phyloP scores from a whole-genome alignment of 1,140 invertebrate genomes.

The Neodiprion virginianus region DNA sequence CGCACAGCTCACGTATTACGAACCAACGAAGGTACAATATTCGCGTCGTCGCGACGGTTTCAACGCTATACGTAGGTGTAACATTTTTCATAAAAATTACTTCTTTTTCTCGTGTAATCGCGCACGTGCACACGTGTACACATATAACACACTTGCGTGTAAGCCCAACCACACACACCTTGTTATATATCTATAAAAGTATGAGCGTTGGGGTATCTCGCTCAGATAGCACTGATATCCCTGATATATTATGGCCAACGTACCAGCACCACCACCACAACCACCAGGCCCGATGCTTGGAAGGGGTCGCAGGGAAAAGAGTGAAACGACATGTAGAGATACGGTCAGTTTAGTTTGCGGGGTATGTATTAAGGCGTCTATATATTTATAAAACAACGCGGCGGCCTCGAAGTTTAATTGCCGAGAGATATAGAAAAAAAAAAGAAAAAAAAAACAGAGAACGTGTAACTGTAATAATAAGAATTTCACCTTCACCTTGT shows the following conservation, averaged over 20 bases:
- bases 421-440: neutral
- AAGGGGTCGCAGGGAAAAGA: neutral
- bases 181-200: conserved; percentile 33
- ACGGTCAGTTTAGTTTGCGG: neutral
- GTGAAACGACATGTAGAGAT: neutral
- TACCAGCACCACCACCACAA: neutral
- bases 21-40: too few relatives aligned
- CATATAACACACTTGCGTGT: neutral
- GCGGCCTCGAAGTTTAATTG: neutral
- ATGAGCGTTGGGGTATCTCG: conserved; percentile 40
- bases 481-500: too few relatives aligned
- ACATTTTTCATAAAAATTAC: conserved; percentile 49
- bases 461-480: too few relatives aligned
- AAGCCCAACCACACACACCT: conserved; percentile 12
- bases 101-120: conserved; percentile 32
- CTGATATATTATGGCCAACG: conserved; percentile 40
- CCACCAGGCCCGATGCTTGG: neutral
- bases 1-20: too few relatives aligned
- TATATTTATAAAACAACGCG: too few relatives aligned
- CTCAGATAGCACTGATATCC: conserved; percentile 47
- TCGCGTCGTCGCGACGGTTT: neutral
- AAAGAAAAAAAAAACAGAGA: too few relatives aligned
- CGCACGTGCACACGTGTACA: neutral
- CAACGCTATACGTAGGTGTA: conserved; percentile 25
- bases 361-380: neutral